A percentile compares a stretch with the other conserved stretches of the same genome.
These are phyloP conservation scores for Saturnia japonica DNA, from an alignment of 2,888 invertebrate species.

Conservation along the genomic window DNA sequence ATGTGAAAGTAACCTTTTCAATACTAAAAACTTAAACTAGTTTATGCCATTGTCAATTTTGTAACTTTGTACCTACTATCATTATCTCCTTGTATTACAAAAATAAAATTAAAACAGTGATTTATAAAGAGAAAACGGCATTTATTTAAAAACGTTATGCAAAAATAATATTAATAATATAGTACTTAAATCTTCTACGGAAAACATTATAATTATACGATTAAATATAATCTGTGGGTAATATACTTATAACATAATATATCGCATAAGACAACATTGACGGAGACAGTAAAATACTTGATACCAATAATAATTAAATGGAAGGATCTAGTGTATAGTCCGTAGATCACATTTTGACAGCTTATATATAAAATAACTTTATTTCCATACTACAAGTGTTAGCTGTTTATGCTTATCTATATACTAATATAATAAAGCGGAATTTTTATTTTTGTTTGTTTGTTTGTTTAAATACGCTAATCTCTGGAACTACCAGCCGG, in stretches of 20 bases:
- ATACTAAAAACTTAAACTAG: no score
- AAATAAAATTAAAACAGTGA: no score
- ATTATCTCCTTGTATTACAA: not conserved
- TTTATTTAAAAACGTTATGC: conserved; percentile 8
- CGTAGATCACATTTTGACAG: not conserved
- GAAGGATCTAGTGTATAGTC: not conserved
- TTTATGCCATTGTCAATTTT: no score
- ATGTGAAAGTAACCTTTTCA: no score
- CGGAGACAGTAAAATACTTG: not conserved
- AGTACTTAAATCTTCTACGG: no score
- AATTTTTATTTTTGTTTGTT: no score
- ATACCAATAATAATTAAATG: not conserved
- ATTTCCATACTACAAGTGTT: no score
- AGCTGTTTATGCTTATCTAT: no score
- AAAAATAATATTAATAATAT: not conserved
- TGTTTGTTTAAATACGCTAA: no score
- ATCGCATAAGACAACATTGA: conserved; percentile 1
- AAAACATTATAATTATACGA: not conserved
- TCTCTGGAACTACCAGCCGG: no score
- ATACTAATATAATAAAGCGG: no score
- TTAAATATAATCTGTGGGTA: conserved; percentile 11
- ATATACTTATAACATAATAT: conserved; percentile 6
- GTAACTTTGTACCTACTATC: no score
- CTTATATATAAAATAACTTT: not conserved
- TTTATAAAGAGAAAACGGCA: not conserved